These are phyloP conservation scores for Melanotaenia parkinsoni DNA, from an alignment of 2,797 vertebrate genomes.

Conservation along the genomic window DNA sequence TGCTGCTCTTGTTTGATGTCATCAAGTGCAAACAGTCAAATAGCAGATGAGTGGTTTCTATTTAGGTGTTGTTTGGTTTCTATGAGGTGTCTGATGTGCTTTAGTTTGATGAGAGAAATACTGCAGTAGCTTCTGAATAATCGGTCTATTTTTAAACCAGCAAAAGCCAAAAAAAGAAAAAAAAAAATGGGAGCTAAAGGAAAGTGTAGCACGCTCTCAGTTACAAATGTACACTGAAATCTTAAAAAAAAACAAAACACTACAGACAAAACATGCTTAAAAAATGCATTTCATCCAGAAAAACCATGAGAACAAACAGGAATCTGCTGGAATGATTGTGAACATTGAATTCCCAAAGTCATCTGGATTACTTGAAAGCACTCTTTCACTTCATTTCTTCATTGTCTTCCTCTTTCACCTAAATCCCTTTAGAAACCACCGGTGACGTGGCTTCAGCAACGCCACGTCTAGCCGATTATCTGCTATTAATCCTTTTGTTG, in stretches of 20 bases:
- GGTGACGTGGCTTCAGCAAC: slow-evolving; percentile 13
- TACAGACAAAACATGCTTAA: background rate
- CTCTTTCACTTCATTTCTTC: slow-evolving; percentile 3
- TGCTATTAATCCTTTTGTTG: slow-evolving; percentile 27
- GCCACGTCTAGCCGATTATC: slow-evolving; percentile 36
- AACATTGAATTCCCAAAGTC: slow-evolving; percentile 9
- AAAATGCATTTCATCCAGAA: slow-evolving; percentile 7
- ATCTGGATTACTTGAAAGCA: slow-evolving; percentile 26
- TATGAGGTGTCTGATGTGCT: slow-evolving; percentile 1
- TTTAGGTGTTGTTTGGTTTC: slow-evolving; percentile 2
- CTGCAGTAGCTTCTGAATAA: slow-evolving; percentile 34
- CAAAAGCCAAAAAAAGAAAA: slow-evolving; percentile 13
- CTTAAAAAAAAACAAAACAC: background rate
- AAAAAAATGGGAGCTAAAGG: background rate
- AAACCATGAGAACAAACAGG: background rate
- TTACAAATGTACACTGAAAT: background rate
- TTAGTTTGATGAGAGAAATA: slow-evolving; percentile 20
- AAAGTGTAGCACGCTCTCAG: background rate
- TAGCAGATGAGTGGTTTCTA: slow-evolving; percentile 25
- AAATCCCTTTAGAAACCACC: slow-evolving; percentile 21
- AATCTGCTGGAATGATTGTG: slow-evolving; percentile 7
- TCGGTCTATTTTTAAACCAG: slow-evolving; percentile 49
- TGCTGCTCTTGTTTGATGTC: background rate
- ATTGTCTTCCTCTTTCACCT: background rate
- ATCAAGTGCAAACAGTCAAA: background rate